These are phyloP conservation scores for Subacronicta megacephala DNA, from an alignment of 2,888 invertebrate genomes.

Conservation along the genomic window DNA sequence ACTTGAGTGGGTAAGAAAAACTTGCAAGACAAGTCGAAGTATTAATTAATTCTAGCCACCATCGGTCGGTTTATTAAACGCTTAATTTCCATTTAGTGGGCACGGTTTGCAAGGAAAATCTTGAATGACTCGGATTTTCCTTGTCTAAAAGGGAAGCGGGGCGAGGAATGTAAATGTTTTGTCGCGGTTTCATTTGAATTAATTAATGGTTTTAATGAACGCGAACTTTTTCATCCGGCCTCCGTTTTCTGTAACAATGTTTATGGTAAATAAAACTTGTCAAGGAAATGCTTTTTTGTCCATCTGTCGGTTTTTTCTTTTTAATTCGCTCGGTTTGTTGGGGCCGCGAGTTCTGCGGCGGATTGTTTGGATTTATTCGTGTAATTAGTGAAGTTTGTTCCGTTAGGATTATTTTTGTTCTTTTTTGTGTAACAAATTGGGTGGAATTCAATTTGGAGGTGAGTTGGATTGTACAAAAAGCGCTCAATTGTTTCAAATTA, in stretches of 20 bases:
- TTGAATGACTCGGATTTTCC: constrained; percentile 79
- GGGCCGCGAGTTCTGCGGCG: constrained; percentile 73
- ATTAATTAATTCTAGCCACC: constrained; percentile 86
- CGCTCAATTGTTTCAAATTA: constrained; percentile 64
- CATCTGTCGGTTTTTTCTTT: constrained; percentile 83
- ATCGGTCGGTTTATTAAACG: constrained; percentile 82
- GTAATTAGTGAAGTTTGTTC: constrained; percentile 89
- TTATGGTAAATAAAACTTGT: constrained; percentile 89
- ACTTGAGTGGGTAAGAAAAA: constrained; percentile 77
- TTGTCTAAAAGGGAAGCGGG: constrained; percentile 74
- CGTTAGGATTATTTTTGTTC: constrained; percentile 83
- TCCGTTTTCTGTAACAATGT: constrained; percentile 85
- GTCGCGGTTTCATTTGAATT: constrained; percentile 89
- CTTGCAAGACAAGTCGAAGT: constrained; percentile 79
- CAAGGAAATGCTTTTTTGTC: constrained; percentile 86
- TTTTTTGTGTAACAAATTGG: constrained; percentile 81
- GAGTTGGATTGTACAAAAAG: constrained; percentile 72
- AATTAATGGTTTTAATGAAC: constrained; percentile 89
- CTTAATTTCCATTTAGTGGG: constrained; percentile 85
- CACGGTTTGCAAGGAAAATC: constrained; percentile 70
- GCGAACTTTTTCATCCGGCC: constrained; percentile 84
- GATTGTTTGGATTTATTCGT: constrained; percentile 88
- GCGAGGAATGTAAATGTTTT: constrained; percentile 85
- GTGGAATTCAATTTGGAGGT: constrained; percentile 77
- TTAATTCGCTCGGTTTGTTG: constrained; percentile 83